phyloP scores from a whole-genome alignment of 2,888 invertebrate genomes.

The Amiota minor region DNA sequence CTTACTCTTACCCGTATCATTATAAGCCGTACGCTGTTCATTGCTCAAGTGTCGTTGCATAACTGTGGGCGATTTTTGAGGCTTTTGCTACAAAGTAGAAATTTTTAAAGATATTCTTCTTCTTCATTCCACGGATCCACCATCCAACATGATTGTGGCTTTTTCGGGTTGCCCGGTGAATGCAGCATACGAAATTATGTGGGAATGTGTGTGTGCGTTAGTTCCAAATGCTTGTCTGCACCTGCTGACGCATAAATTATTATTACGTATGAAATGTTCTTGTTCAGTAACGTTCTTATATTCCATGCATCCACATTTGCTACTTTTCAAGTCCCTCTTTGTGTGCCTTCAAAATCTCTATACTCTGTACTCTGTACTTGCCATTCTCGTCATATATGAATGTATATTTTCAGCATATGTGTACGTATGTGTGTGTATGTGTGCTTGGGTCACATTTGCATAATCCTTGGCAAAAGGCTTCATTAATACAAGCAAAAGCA shows the following conservation, averaged over 20 bases:
- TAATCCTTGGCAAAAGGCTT: constrained; percentile 66
- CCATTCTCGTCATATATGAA: constrained; percentile 23
- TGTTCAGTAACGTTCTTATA: constrained; percentile 58
- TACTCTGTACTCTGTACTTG: constrained; percentile 40
- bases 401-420: constrained; percentile 23
- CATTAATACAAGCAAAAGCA: constrained; percentile 46
- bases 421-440: constrained; percentile 22
- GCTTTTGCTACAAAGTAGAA: constrained; percentile 32
- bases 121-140: not conserved
- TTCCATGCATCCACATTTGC: no score
- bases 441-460: constrained; percentile 60
- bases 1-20: not conserved
- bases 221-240: constrained; percentile 21
- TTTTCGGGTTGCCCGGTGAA: not conserved
- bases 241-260: constrained; percentile 59
- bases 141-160: not conserved
- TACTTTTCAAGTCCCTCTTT: no score
- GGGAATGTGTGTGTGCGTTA: constrained; percentile 14
- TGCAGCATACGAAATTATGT: not conserved
- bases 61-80: constrained; percentile 64
- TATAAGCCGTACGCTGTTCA: not conserved
- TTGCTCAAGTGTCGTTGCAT: constrained; percentile 39
- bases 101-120: constrained; percentile 19
- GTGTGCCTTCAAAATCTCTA: no score
- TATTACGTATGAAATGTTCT: constrained; percentile 60